These are phyloP conservation scores for Macrotrachela quadricornifera DNA, from an alignment of 1,140 invertebrate genomes.

Conservation along the genomic window DNA sequence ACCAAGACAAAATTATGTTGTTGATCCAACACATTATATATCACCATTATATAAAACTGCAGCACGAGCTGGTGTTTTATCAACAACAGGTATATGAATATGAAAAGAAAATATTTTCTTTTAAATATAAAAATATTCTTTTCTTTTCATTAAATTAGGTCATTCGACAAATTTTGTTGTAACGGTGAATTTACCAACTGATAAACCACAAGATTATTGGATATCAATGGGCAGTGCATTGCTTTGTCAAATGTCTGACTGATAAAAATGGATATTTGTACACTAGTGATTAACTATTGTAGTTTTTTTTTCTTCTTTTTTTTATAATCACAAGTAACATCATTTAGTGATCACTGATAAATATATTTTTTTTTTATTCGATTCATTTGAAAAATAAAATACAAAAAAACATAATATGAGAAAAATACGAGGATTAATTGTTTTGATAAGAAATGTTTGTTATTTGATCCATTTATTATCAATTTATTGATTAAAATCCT, in stretches of 20 bases:
- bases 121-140: background rate
- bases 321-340: too few species aligned
- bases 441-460: too few species aligned
- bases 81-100: constrained; percentile 44
- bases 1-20: constrained; percentile 40
- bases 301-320: too few species aligned
- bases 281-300: too few species aligned
- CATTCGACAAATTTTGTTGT: constrained; percentile 71
- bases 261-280: constrained; percentile 11
- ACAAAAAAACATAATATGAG: too few species aligned
- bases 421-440: too few species aligned
- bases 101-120: background rate
- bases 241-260: constrained; percentile 50
- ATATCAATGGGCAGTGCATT: constrained; percentile 61
- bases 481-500: too few species aligned
- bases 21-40: constrained; percentile 43
- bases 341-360: too few species aligned
- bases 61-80: constrained; percentile 53
- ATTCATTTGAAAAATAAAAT: too few species aligned
- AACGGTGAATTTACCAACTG: constrained; percentile 46
- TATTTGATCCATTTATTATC: too few species aligned
- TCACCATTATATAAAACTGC: constrained; percentile 63
- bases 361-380: too few species aligned
- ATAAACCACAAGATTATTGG: constrained; percentile 45
- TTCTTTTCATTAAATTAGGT: too few species aligned